A percentile compares a stretch with the other conserved stretches of the same genome.
Evolutionary conservation across 2,797 vertebrate species (phyloP).

Genomic region (Sebastes trivittatus): DNA sequence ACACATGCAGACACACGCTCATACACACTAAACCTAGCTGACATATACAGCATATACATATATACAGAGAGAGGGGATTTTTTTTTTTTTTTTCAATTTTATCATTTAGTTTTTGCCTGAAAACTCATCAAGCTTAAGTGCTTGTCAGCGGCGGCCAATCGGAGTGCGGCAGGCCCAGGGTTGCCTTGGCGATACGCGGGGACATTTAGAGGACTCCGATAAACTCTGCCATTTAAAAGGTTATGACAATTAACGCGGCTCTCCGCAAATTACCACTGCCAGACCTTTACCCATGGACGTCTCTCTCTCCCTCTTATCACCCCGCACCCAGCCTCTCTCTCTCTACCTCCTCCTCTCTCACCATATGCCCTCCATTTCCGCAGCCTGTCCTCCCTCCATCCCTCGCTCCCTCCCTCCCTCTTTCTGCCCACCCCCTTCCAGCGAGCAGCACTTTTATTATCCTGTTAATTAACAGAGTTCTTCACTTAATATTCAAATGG

Average conservation of each 20-base stretch:
- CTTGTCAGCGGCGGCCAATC: constrained; percentile 74
- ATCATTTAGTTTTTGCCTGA: constrained; percentile 65
- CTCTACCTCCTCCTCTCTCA: constrained; percentile 56
- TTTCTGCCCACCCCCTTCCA: constrained; percentile 47
- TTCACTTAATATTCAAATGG: constrained; percentile 89
- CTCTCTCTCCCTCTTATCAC: constrained; percentile 82
- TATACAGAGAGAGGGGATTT: neutral
- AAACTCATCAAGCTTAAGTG: constrained; percentile 83
- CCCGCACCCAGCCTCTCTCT: constrained; percentile 66
- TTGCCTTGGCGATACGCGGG: constrained; percentile 80
- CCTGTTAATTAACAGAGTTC: constrained; percentile 89
- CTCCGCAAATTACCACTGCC: constrained; percentile 84
- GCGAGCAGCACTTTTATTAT: constrained; percentile 85
- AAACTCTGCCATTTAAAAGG: constrained; percentile 89
- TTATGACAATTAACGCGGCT: constrained; percentile 88
- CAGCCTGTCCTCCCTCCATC: constrained; percentile 47
- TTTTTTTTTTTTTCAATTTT: constrained; percentile 44
- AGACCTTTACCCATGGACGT: constrained; percentile 85
- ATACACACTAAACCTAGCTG: constrained; percentile 23
- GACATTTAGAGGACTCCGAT: constrained; percentile 87
- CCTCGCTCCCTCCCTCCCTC: constrained; percentile 24
- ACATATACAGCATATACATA: constrained; percentile 27
- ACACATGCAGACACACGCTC: constrained; percentile 31
- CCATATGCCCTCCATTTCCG: constrained; percentile 76
- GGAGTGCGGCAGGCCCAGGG: constrained; percentile 65